A percentile compares a stretch with the other conserved stretches of the same genome.
Evolutionary conservation across 2,113 vertebrate species (phyloP).

Genomic region (Chrysemys picta): DNA sequence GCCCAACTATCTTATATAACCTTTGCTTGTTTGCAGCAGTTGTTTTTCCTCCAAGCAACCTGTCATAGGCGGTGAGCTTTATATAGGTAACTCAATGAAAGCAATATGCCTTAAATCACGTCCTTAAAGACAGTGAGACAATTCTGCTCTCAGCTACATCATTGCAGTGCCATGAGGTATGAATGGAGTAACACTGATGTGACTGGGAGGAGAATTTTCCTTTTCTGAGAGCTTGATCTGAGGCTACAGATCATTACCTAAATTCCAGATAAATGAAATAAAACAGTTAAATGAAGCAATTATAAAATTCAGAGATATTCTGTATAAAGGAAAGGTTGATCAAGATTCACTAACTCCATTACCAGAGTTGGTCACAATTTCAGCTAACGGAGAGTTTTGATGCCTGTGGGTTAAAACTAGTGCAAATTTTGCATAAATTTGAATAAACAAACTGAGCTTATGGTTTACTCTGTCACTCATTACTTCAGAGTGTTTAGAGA

Average conservation of each 20-base stretch:
- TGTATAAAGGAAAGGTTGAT: background rate
- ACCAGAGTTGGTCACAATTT: accelerated
- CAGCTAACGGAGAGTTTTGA: background rate
- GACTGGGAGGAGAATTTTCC: background rate
- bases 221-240: slow-evolving; percentile 14
- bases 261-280: background rate
- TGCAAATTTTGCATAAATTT: slow-evolving; percentile 13
- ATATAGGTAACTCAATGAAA: background rate
- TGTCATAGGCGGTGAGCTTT: accelerated
- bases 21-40: background rate
- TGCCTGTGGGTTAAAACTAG: background rate
- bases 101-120: background rate
- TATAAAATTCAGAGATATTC: background rate
- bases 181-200: background rate
- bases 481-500: background rate
- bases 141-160: background rate
- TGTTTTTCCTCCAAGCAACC: background rate
- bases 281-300: slow-evolving; percentile 10
- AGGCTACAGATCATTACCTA: background rate
- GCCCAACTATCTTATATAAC: slow-evolving; percentile 13
- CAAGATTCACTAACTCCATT: accelerated
- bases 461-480: background rate
- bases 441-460: background rate
- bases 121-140: background rate
- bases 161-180: background rate